Evolutionary conservation across 2,888 invertebrate species (phyloP), one percentile per base, ranked within the genome.

Genomic region (Bugulina stolonifera): DNA sequence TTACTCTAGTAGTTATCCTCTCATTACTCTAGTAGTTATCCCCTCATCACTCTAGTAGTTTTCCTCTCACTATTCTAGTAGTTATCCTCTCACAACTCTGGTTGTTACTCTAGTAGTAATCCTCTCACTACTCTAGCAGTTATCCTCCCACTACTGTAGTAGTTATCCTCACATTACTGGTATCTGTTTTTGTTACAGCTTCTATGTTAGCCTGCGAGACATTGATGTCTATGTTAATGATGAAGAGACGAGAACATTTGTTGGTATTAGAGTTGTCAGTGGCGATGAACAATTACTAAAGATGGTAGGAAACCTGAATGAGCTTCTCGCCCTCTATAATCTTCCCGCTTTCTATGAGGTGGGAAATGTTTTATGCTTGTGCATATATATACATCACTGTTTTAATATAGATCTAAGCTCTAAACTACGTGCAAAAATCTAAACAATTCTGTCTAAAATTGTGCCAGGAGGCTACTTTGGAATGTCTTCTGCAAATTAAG

Each of bases 131-230:
- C 22, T 52, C 52, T 52, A 52, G 52, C 10, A 22, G 52, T 14
- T 52, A 22, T 10, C 52, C 10, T 14, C 52, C 10, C 14, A 52
- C 10, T 52, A 10, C 14, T 55, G 5, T 25, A 55, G 23, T 55
- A 25, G 25, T 23, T 55, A 23, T 23, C 22, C 5, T 18, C 55
- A 18, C 55, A 55, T 25, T 55, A 5, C 5, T 18, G 5, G 3
- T 25, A 55, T 18, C 55, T 55, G 25, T 55, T 55, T 55, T 34
- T 64, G 32, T 32, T 34, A 29, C 64, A 64, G 64, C 3, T 64
- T 64, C 32, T 64, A 64, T 34, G 27, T 64, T 3, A 64, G 64
- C 64, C 64, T 64, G 32, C 27, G 64, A 34, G 64, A 64, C 32
- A 32, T 64, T 5, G 32, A 64, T 32, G 64, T 64, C 32, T 64